Evolutionary conservation across 30 jellyfish, hydroid and myxozoan genomes (phyloP), one percentile per base, ranked within the genome.

Genomic region (Aurelia sp.): DNA sequence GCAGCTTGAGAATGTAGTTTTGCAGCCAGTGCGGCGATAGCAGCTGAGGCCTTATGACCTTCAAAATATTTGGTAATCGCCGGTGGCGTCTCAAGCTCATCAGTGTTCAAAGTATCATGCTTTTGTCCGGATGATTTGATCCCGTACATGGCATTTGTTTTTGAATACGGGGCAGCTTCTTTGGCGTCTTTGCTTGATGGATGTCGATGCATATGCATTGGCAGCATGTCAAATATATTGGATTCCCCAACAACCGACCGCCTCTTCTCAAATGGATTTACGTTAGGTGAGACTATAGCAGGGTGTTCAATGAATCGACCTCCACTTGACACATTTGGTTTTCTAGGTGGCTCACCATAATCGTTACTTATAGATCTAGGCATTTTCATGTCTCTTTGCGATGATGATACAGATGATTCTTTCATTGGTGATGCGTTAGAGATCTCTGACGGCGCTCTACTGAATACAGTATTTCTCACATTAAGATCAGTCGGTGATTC

Each of bases 11-110:
- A 82, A 48, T 82, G 92, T 73, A 82, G 67, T 53, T 82, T 82
- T 7, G 92, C 92, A 4, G 92, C 92, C 61, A 82, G 51, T 22
- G 92, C 92, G 7, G 85, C 92, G 69, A 82, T 82, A 9, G 92
- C 92, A 3, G 92, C 92, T 27, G 92, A 82, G 6, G 92, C 92
- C 40, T 82, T 82, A 53, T 82, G 92, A 17, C 92, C 92, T 71
- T 82, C 92, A 16, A 82, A 60, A 57, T 82, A 71, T 58, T 71
- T 82, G 20, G 89, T 61, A 16, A 78, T 55, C 37, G 78, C 89
- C 37, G 79, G 89, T 11, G 89, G 89, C 58, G 86, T 76, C 6
- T 21, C 65, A 22, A 53, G 66, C 18, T 78, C 89, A 64, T 65
- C 58, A 12, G 44, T 78, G 58, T 66, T 13, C 35, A 27, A 67